Conservation (phyloP, 2,113 vertebrate genomes). For the Toxotes jaculatrix region DNA sequence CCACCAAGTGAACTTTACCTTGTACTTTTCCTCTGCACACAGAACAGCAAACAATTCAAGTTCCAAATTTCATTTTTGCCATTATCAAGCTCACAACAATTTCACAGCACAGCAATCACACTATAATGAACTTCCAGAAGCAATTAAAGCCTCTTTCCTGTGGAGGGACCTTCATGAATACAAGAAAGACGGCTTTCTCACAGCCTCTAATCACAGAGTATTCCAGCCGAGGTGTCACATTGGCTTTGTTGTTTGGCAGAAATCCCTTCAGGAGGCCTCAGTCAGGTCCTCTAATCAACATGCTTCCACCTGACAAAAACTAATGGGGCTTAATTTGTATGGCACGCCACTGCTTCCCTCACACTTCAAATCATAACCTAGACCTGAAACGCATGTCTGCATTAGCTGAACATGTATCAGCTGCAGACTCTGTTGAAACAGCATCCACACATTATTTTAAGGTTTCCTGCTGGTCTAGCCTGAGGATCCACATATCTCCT, state of each 20-base stretch:
- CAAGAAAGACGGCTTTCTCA: conserved; percentile 60
- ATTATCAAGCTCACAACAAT: conserved; percentile 80
- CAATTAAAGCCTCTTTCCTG: conserved; percentile 80
- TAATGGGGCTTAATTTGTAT: conserved; percentile 60
- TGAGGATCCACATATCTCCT: conserved; percentile 8
- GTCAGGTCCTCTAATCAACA: conserved; percentile 68
- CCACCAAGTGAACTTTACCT: conserved; percentile 32
- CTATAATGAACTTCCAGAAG: conserved; percentile 82
- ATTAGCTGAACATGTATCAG: not conserved
- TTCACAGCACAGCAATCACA: conserved; percentile 84
- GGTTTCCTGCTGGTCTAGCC: conserved; percentile 18
- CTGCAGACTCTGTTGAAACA: not conserved
- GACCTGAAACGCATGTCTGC: not conserved
- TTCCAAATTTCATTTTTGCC: conserved; percentile 71
- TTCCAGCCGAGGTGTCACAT: conserved; percentile 66
- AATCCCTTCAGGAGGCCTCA: conserved; percentile 66
- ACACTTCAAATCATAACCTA: conserved; percentile 28
- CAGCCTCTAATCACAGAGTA: conserved; percentile 67
- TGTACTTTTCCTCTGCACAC: conserved; percentile 12
- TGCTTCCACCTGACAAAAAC: conserved; percentile 43
- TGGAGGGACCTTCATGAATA: conserved; percentile 72
- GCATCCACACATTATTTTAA: conserved; percentile 6
- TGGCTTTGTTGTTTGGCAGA: conserved; percentile 62
- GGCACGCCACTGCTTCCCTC: conserved; percentile 21
- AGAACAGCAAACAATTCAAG: conserved; percentile 55